These are phyloP conservation scores for human DNA, from an alignment of 2,113 vertebrate species.

Conservation along the genomic window DNA sequence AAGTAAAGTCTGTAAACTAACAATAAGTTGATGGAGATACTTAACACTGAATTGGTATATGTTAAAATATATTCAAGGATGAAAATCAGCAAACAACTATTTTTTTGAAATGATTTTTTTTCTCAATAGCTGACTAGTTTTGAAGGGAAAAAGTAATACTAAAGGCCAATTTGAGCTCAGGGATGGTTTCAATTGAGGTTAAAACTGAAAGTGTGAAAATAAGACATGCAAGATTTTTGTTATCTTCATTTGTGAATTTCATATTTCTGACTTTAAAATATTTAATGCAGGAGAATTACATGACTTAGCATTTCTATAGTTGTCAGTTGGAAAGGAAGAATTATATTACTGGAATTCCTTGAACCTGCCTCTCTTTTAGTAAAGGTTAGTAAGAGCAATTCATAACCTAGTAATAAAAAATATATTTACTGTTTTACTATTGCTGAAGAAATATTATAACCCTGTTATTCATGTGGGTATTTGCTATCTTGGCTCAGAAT, in stretches of 20 bases:
- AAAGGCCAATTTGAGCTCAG: background rate
- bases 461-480: background rate
- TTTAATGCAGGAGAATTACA: background rate
- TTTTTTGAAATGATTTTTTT: background rate
- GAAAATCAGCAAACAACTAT: background rate
- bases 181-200: background rate
- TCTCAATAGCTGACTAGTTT: background rate
- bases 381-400: background rate
- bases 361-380: background rate
- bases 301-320: background rate
- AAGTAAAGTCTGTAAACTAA: background rate
- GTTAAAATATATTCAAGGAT: slow-evolving; percentile 25
- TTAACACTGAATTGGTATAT: background rate
- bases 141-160: background rate
- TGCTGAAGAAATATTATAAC: background rate
- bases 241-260: background rate
- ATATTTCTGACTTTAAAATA: slow-evolving; percentile 38
- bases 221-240: background rate
- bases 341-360: background rate
- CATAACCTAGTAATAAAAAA: background rate
- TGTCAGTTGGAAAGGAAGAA: background rate
- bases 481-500: background rate
- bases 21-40: background rate
- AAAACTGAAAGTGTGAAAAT: slow-evolving; percentile 22
- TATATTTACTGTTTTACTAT: background rate